A percentile compares a stretch with the other conserved stretches of the same genome.
phyloP scores from a whole-genome alignment of 2,113 vertebrate species.

The Nesospiza acunhae region DNA sequence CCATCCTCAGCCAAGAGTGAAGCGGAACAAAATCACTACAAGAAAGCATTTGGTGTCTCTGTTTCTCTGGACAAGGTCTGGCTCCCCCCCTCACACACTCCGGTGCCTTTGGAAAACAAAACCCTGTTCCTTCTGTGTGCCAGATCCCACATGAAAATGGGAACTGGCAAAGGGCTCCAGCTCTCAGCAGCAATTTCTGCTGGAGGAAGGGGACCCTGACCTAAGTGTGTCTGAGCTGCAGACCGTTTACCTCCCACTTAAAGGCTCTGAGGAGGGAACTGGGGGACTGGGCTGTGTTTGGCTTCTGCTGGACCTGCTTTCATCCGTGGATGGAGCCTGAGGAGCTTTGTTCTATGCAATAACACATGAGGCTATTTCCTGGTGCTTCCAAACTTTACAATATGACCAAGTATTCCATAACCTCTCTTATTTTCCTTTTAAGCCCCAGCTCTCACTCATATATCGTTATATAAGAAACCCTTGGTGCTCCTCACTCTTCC shows the following conservation, averaged over 20 bases:
- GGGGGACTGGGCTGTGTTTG: background rate
- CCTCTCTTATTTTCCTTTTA: background rate
- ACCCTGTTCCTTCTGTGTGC: background rate
- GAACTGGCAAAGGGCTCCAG: background rate
- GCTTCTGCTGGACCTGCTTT: background rate
- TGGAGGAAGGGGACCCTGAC: background rate
- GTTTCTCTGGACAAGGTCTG: slow-evolving; percentile 20
- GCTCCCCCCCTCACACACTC: background rate
- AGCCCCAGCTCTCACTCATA: background rate
- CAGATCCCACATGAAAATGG: background rate
- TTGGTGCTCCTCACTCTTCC: background rate
- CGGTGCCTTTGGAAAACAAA: background rate
- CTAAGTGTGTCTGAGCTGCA: background rate
- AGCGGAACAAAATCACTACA: slow-evolving; percentile 30
- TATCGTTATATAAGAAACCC: background rate
- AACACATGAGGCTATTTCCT: background rate
- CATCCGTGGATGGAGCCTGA: background rate
- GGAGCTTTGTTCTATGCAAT: background rate
- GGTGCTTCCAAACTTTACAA: background rate
- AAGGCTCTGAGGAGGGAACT: background rate
- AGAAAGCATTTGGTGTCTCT: background rate
- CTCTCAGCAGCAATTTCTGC: background rate
- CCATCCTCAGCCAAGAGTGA: slow-evolving; percentile 3
- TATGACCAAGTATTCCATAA: background rate
- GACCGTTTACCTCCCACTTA: background rate